phyloP scores from a whole-genome alignment of 1,140 invertebrate species.

The Ctenoplectra terminalis region DNA sequence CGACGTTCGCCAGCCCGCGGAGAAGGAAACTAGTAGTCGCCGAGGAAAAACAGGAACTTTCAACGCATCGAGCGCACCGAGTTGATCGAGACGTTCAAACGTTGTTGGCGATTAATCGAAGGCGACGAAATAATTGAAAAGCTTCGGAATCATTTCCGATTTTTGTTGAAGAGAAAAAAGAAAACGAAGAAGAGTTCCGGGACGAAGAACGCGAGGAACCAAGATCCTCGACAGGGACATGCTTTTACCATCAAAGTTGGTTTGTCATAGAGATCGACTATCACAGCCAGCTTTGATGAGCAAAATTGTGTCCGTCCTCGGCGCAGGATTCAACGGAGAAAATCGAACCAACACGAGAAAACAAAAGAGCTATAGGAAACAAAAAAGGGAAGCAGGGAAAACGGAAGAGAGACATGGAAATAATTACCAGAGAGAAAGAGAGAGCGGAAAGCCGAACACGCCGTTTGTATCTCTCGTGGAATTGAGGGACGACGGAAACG shows the following conservation, averaged over 20 bases:
- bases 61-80: neutral
- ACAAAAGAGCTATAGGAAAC: neutral
- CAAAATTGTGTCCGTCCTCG: conserved; percentile 84
- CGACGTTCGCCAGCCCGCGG: conserved; percentile 13
- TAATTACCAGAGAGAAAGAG: conserved; percentile 28
- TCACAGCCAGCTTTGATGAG: conserved; percentile 94
- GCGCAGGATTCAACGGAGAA: conserved; percentile 27
- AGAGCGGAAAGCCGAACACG: neutral
- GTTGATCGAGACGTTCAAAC: neutral
- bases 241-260: conserved; percentile 89
- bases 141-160: neutral
- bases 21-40: neutral
- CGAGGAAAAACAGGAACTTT: neutral
- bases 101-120: too few species aligned
- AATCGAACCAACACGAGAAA: conserved; percentile 2
- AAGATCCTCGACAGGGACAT: conserved; percentile 65
- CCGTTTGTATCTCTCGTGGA: neutral
- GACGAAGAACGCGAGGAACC: conserved; percentile 6
- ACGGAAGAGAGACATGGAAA: conserved; percentile 31
- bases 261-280: conserved; percentile 89
- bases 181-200: neutral
- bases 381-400: neutral
- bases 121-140: too few species aligned
- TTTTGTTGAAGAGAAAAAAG: neutral
- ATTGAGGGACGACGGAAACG: conserved; percentile 16